These are phyloP conservation scores for Encarsia formosa DNA, from an alignment of 2,888 invertebrate genomes.

Conservation along the genomic window DNA sequence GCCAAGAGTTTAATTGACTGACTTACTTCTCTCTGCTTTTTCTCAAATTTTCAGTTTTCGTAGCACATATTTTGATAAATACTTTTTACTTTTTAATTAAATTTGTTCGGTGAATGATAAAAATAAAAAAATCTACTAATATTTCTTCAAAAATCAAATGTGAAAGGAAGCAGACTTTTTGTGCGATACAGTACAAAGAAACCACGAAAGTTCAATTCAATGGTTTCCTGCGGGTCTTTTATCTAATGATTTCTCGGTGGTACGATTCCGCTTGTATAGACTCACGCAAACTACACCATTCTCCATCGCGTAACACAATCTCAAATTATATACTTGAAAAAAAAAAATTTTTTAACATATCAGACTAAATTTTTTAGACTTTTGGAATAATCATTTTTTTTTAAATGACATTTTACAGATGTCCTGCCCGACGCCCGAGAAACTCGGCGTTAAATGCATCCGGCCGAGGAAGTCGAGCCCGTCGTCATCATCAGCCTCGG, in stretches of 20 bases:
- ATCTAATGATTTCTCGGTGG: slow-evolving; percentile 7
- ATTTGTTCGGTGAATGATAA: too few species aligned
- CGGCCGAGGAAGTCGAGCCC: background rate
- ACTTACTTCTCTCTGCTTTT: too few species aligned
- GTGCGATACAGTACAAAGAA: background rate
- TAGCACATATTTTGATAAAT: too few species aligned
- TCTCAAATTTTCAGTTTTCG: too few species aligned
- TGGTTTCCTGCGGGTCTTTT: slow-evolving; percentile 3
- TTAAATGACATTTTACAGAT: slow-evolving; percentile 17
- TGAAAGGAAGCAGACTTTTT: background rate
- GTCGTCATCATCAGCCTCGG: background rate
- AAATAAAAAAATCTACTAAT: too few species aligned
- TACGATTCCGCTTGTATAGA: background rate
- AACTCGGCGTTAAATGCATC: slow-evolving; percentile 16
- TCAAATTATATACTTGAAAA: background rate
- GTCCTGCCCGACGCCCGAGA: slow-evolving; percentile 15
- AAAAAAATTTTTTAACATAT: too few species aligned
- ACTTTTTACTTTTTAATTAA: too few species aligned
- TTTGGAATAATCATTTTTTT: too few species aligned
- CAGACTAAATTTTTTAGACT: too few species aligned
- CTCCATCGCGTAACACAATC: background rate
- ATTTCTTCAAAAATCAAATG: too few species aligned
- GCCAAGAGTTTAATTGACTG: too few species aligned
- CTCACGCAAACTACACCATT: slow-evolving; percentile 9
- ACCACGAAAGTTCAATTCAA: slow-evolving; percentile 5